Conservation (phyloP, 1,140 invertebrate species). For the Neodiprion lecontei region DNA sequence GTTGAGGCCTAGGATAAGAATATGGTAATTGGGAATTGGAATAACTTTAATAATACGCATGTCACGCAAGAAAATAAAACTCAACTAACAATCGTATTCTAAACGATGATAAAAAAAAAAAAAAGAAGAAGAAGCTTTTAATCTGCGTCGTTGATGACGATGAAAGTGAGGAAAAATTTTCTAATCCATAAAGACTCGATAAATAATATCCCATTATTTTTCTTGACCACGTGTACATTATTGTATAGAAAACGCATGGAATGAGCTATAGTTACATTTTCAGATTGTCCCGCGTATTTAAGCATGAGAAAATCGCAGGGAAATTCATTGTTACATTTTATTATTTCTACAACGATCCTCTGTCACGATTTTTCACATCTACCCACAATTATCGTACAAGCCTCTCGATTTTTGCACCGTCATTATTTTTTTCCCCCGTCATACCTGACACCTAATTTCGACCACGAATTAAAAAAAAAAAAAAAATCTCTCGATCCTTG, state of each 20-base stretch:
- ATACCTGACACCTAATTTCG: no score
- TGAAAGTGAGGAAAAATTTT: constrained; percentile 41
- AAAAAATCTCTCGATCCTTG: no score
- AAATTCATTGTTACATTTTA: background rate
- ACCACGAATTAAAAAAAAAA: no score
- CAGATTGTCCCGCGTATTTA: constrained; percentile 38
- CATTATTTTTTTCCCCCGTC: background rate
- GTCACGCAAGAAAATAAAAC: constrained; percentile 18
- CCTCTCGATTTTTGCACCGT: no score
- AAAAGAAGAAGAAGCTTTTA: background rate
- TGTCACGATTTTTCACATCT: background rate
- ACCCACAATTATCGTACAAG: background rate
- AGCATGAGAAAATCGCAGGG: constrained; percentile 51
- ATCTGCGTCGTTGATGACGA: background rate
- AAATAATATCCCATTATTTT: no score
- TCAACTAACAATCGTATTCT: no score
- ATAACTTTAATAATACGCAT: constrained; percentile 42
- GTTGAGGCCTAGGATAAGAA: constrained; percentile 86
- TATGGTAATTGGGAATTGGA: constrained; percentile 77
- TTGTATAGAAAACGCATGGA: background rate
- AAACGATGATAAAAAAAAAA: background rate
- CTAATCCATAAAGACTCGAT: constrained; percentile 23
- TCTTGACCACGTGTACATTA: no score
- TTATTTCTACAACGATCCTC: no score
- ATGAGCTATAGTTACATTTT: background rate